These are phyloP conservation scores for Aldrovandia affinis DNA, from an alignment of 2,797 vertebrate species.

Conservation along the genomic window DNA sequence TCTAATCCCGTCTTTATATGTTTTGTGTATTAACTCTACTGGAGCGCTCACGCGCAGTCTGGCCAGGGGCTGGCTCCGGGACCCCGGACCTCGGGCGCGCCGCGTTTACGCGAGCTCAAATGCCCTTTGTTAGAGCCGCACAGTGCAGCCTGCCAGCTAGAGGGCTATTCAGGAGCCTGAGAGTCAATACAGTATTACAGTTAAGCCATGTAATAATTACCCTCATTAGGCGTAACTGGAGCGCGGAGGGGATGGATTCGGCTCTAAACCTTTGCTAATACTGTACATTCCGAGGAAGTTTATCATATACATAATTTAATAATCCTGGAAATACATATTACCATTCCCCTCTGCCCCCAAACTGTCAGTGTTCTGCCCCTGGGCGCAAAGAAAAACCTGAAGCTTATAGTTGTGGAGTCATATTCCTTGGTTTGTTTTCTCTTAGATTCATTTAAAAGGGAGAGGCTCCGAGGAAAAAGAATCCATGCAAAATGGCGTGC, in stretches of 20 bases:
- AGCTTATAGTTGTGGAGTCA: slow-evolving; percentile 53
- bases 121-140: slow-evolving; percentile 71
- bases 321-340: slow-evolving; percentile 89
- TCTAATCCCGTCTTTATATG: slow-evolving; percentile 84
- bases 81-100: slow-evolving; percentile 51
- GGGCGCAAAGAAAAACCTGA: slow-evolving; percentile 39
- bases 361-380: slow-evolving; percentile 57
- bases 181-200: slow-evolving; percentile 87
- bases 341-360: slow-evolving; percentile 52
- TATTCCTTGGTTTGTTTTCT: slow-evolving; percentile 54
- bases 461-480: slow-evolving; percentile 25
- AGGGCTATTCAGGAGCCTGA: slow-evolving; percentile 73
- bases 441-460: slow-evolving; percentile 32
- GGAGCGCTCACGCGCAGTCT: slow-evolving; percentile 63
- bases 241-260: slow-evolving; percentile 74
- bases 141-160: slow-evolving; percentile 69
- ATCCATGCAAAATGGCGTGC: slow-evolving; percentile 57
- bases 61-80: slow-evolving; percentile 56
- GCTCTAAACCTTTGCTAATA: slow-evolving; percentile 78
- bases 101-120: slow-evolving; percentile 66
- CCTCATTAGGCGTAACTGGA: slow-evolving; percentile 89
- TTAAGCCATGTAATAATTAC: slow-evolving; percentile 92
- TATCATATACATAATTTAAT: slow-evolving; percentile 89
- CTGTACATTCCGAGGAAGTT: slow-evolving; percentile 72
- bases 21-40: slow-evolving; percentile 69